Conservation (phyloP, 2,888 invertebrate species). For the Rutpela maculata region DNA sequence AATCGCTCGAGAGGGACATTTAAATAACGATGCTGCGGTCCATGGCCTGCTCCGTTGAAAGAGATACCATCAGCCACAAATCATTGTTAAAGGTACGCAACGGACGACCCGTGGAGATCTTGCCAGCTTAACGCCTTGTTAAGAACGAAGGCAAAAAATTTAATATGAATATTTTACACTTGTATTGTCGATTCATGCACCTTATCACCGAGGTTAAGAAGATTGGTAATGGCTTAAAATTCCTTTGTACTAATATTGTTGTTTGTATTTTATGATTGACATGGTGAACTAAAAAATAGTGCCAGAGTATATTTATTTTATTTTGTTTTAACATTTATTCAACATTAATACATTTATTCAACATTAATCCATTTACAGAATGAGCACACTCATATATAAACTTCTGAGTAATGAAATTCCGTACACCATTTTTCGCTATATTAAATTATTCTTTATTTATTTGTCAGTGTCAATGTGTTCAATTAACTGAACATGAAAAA, state of each 20-base stretch:
- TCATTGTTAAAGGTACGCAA: conserved; percentile 54
- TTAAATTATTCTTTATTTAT: no score
- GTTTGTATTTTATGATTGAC: not conserved
- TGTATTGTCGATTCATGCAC: conserved; percentile 57
- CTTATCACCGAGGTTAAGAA: conserved; percentile 21
- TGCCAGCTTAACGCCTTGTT: conserved; percentile 66
- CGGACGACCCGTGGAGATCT: conserved; percentile 63
- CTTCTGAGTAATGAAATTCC: no score
- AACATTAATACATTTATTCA: no score
- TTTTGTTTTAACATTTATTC: no score
- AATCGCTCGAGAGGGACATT: conserved; percentile 52
- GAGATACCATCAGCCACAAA: conserved; percentile 66
- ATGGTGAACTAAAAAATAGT: no score
- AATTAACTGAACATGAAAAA: no score
- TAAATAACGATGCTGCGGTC: conserved; percentile 56
- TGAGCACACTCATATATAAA: no score
- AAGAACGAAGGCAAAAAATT: conserved; percentile 63
- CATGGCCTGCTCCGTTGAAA: conserved; percentile 58
- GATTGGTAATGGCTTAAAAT: not conserved
- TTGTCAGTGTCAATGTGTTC: no score
- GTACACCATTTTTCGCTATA: no score
- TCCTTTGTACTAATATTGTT: conserved; percentile 8
- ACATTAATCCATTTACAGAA: no score
- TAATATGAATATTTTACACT: conserved; percentile 69
- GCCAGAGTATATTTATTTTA: no score